Conservation (phyloP, 2,888 invertebrate genomes). For the Exocentrus adspersus region DNA sequence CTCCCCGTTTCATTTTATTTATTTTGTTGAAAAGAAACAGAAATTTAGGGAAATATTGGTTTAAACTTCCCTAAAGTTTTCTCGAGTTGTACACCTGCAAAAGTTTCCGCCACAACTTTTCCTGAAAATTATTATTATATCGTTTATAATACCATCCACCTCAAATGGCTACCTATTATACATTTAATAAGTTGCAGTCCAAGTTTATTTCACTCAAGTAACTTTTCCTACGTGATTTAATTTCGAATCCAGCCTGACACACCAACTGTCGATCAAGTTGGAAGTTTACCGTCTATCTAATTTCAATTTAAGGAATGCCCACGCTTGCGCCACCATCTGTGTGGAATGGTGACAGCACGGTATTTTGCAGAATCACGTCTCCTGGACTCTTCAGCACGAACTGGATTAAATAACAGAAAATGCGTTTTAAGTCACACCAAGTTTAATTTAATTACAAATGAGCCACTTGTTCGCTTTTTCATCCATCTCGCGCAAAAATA, state of each 20-base stretch:
- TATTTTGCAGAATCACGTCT: conserved; percentile 20
- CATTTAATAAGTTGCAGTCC: conserved; percentile 18
- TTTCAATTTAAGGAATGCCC: conserved; percentile 53
- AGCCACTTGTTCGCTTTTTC: background rate
- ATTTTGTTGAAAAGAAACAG: background rate
- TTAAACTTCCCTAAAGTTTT: conserved; percentile 1
- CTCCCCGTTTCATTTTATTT: background rate
- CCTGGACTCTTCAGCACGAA: conserved; percentile 8
- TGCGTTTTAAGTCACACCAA: background rate
- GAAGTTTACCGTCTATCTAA: conserved; percentile 52
- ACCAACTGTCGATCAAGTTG: conserved; percentile 52
- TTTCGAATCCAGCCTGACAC: conserved; percentile 27
- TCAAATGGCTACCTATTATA: conserved; percentile 9
- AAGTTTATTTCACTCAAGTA: conserved; percentile 21
- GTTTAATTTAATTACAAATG: conserved; percentile 6
- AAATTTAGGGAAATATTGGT: conserved; percentile 2
- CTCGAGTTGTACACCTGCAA: conserved; percentile 10
- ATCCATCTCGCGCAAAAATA: too few species aligned
- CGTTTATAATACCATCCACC: conserved; percentile 14
- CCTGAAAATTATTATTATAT: conserved; percentile 2
- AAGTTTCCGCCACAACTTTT: background rate
- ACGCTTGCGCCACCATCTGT: conserved; percentile 44
- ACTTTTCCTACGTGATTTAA: conserved; percentile 22
- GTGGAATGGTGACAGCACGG: conserved; percentile 27
- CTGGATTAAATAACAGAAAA: background rate